phyloP scores from a whole-genome alignment of 2,797 vertebrate genomes.

The Pangasius larnaudii region DNA sequence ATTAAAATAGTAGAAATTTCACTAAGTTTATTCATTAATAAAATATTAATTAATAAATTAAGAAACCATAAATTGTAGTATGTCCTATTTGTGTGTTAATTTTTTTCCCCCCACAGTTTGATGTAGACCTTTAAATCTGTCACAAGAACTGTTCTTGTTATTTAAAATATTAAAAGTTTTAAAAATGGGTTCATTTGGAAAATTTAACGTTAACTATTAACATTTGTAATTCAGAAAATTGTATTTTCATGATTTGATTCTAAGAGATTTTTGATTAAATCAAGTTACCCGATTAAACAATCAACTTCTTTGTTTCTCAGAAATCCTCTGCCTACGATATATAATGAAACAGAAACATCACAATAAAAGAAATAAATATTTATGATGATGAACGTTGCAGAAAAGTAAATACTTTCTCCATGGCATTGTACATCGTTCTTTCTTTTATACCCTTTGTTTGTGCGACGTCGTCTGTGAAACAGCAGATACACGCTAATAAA shows the following conservation, averaged over 20 bases:
- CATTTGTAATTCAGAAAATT: neutral
- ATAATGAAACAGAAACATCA: neutral
- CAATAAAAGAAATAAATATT: neutral
- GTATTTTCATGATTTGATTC: too few relatives aligned
- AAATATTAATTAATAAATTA: too few relatives aligned
- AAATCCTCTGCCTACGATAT: neutral
- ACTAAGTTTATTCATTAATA: neutral
- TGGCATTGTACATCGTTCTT: neutral
- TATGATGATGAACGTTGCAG: neutral
- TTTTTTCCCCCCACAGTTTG: neutral
- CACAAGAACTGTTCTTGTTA: neutral
- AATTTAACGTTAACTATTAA: neutral
- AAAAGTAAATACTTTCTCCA: neutral
- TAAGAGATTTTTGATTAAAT: neutral
- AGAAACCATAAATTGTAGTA: neutral
- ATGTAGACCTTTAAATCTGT: neutral
- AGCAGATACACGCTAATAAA: slow-evolving; percentile 19
- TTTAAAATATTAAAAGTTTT: neutral
- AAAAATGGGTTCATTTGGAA: neutral
- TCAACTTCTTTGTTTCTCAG: neutral
- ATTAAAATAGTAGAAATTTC: neutral
- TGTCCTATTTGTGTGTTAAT: neutral
- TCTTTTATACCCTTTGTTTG: neutral
- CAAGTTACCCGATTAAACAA: neutral
- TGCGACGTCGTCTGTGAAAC: slow-evolving; percentile 38